phyloP scores from a whole-genome alignment of 2,113 vertebrate genomes.

The Larimichthys crocea region DNA sequence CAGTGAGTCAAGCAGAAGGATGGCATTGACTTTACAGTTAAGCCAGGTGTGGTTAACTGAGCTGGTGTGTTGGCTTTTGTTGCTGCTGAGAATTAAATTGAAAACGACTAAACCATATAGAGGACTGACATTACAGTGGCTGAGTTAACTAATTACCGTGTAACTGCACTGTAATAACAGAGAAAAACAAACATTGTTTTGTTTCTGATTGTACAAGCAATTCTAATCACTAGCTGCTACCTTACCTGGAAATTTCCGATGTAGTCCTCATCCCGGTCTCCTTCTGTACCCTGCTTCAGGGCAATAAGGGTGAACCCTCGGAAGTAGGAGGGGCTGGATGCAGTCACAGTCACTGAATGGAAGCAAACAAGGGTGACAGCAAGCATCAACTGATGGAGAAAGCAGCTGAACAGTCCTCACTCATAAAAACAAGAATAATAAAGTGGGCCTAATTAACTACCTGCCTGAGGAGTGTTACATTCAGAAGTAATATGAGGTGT shows the following conservation, averaged over 20 bases:
- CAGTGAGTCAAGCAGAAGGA: conserved; percentile 22
- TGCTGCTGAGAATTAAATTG: background rate
- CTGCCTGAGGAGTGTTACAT: background rate
- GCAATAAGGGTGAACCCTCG: conserved; percentile 96
- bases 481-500: background rate
- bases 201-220: background rate
- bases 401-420: background rate
- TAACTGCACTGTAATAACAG: background rate
- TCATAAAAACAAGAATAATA: background rate
- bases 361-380: conserved; percentile 57
- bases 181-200: background rate
- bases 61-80: conserved; percentile 11
- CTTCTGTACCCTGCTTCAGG: conserved; percentile 91
- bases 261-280: conserved; percentile 95
- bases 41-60: conserved; percentile 42
- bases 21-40: conserved; percentile 42
- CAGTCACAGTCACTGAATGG: conserved; percentile 89
- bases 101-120: background rate
- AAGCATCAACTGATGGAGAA: conserved; percentile 24
- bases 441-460: background rate
- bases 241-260: conserved; percentile 94
- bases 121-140: background rate
- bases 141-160: background rate
- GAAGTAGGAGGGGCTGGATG: conserved; percentile 93
- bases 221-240: background rate